phyloP scores from a whole-genome alignment of 1,140 invertebrate genomes.

The Euborellia annulipes region DNA sequence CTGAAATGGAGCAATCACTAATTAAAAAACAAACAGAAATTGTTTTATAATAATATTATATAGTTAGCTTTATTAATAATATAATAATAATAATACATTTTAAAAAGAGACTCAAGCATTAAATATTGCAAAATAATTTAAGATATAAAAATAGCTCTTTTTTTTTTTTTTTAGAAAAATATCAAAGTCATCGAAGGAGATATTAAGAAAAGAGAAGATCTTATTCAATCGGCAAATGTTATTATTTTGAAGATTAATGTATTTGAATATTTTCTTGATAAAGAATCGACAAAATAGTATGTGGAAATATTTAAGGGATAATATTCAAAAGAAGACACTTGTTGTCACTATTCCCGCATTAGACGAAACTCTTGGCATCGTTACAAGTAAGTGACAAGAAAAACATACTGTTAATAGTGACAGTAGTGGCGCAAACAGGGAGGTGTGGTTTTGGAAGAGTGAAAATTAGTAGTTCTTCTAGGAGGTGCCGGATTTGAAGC shows the following conservation, averaged over 20 bases:
- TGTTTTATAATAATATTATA: too few relatives aligned
- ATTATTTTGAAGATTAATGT: slow-evolving; percentile 45
- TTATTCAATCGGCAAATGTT: slow-evolving; percentile 37
- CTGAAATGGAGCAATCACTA: neutral
- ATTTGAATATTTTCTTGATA: slow-evolving; percentile 45
- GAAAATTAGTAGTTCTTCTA: too few relatives aligned
- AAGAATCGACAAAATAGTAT: slow-evolving; percentile 35
- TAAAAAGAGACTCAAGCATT: neutral
- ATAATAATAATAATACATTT: too few relatives aligned
- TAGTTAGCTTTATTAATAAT: too few relatives aligned
- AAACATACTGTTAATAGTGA: too few relatives aligned
- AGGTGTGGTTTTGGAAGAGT: too few relatives aligned
- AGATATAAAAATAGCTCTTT: slow-evolving; percentile 1
- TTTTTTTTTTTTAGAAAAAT: slow-evolving; percentile 24
- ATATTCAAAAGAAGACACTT: slow-evolving; percentile 36
- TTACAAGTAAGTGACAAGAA: neutral
- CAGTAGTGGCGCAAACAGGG: too few relatives aligned
- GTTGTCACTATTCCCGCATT: slow-evolving; percentile 40
- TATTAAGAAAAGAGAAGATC: slow-evolving; percentile 34
- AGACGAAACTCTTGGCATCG: slow-evolving; percentile 28
- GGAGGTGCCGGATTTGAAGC: too few relatives aligned
- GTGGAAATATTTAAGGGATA: slow-evolving; percentile 40
- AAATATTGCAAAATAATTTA: neutral
- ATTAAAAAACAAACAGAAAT: too few relatives aligned
- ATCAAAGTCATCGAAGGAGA: slow-evolving; percentile 39